Conservation (phyloP, 2,113 vertebrate species). For the Rhinolophus sinicus region DNA sequence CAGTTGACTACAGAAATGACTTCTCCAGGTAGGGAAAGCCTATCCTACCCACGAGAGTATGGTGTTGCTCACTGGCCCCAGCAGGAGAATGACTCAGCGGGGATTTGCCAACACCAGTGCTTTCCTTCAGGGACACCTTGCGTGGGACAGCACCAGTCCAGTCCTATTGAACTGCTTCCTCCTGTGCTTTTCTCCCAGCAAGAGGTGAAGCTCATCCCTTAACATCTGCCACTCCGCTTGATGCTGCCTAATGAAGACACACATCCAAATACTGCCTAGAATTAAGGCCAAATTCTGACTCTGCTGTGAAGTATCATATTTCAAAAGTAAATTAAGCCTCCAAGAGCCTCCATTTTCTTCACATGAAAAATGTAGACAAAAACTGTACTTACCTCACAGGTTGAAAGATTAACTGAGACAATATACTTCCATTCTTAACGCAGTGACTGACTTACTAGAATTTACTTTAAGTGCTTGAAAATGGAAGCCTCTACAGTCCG, state of each 20-base stretch:
- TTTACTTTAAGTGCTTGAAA: background rate
- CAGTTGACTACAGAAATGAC: background rate
- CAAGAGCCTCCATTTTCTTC: background rate
- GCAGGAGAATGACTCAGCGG: background rate
- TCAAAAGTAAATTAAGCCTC: background rate
- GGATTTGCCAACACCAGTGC: background rate
- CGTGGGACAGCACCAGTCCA: background rate
- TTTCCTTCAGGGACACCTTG: background rate
- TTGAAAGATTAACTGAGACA: background rate
- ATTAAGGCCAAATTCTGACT: background rate
- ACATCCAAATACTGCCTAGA: background rate
- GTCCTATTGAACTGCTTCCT: background rate
- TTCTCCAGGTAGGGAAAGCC: background rate
- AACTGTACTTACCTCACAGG: background rate
- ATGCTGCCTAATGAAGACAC: background rate
- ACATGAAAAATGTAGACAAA: background rate
- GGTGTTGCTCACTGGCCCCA: background rate
- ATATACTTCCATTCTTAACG: background rate
- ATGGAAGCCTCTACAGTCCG: background rate
- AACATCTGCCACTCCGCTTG: background rate
- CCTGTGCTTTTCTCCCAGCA: background rate
- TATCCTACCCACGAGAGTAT: background rate
- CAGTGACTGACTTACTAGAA: background rate
- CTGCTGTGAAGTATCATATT: background rate
- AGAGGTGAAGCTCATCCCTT: background rate